Evolutionary conservation across 2,888 invertebrate genomes (phyloP).

Genomic region (Resseliella maxima): DNA sequence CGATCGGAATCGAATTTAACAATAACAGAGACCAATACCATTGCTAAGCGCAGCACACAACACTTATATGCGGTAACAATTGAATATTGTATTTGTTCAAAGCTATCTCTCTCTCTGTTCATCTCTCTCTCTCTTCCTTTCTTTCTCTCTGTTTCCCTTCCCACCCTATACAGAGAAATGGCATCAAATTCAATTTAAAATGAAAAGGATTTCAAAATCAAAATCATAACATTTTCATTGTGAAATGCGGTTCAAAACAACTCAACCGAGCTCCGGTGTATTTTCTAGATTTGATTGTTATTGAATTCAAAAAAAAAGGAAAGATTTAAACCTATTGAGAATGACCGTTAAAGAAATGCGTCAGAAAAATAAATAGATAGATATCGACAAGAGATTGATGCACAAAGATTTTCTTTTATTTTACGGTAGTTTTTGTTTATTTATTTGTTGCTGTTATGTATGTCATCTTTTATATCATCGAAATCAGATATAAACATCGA

Average conservation of each 20-base stretch:
- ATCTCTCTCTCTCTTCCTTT: not conserved
- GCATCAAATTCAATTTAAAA: slow-evolving; percentile 13
- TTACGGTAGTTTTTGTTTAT: not conserved
- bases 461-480: not conserved
- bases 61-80: too few relatives aligned
- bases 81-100: too few relatives aligned
- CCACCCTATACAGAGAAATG: too few relatives aligned
- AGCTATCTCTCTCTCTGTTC: too few relatives aligned
- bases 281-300: slow-evolving; percentile 10
- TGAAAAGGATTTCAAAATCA: not conserved
- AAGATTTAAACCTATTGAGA: slow-evolving; percentile 19
- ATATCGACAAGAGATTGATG: slow-evolving; percentile 1
- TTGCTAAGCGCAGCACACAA: not conserved
- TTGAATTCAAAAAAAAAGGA: slow-evolving; percentile 45
- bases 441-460: not conserved
- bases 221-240: slow-evolving; percentile 17
- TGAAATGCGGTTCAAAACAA: not conserved
- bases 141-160: not conserved
- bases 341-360: slow-evolving; percentile 40
- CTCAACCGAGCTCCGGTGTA: not conserved
- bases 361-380: not conserved
- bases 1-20: not conserved
- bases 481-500: slow-evolving; percentile 14
- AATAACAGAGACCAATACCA: not conserved
- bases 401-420: slow-evolving; percentile 7